phyloP scores from a whole-genome alignment of 2,797 vertebrate species.

The Platalea minor region DNA sequence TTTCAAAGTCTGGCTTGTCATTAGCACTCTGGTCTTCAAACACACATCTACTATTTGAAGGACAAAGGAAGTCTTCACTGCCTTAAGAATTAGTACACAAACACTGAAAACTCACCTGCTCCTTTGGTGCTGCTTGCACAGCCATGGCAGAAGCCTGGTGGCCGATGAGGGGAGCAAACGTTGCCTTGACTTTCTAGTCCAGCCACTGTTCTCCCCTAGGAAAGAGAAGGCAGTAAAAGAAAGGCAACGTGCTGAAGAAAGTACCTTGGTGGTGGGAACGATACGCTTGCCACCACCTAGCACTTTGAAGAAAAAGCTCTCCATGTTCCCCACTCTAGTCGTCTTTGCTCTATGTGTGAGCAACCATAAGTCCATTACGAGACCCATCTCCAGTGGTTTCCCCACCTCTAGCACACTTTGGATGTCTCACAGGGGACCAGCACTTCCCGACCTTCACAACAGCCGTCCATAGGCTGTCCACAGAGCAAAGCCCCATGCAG shows the following conservation, averaged over 20 bases:
- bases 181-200: neutral
- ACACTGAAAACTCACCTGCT: no score
- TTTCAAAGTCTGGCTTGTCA: no score
- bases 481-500: neutral
- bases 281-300: neutral
- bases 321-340: neutral
- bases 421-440: no score
- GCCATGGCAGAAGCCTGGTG: no score
- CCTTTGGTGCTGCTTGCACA: no score
- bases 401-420: no score
- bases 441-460: no score
- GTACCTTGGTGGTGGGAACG: neutral
- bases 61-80: neutral
- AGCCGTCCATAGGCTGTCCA: neutral
- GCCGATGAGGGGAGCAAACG: no score
- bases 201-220: neutral
- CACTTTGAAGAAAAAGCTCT: neutral
- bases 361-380: no score
- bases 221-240: neutral
- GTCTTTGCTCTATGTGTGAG: neutral
- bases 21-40: neutral
- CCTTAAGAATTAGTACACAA: neutral
- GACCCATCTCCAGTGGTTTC: no score
- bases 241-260: neutral
- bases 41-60: neutral